These are phyloP conservation scores for Bombylius major DNA, from an alignment of 2,888 invertebrate genomes.

Conservation along the genomic window DNA sequence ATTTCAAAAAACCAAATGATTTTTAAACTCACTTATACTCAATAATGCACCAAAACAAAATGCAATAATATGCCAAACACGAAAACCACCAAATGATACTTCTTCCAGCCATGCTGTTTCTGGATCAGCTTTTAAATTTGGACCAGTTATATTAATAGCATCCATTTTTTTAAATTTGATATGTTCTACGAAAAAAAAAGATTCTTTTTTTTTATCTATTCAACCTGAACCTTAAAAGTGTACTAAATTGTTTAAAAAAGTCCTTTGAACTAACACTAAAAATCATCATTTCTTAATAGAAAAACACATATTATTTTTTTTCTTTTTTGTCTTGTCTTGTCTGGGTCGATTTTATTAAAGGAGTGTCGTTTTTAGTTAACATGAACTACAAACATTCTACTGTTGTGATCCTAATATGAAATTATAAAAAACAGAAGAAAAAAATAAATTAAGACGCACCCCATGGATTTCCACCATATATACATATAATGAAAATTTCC, in stretches of 20 bases:
- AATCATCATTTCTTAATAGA: no score
- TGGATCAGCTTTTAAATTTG: conserved; percentile 24
- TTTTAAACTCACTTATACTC: conserved; percentile 42
- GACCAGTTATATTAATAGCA: conserved; percentile 15
- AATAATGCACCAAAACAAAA: conserved; percentile 51
- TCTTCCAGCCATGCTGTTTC: conserved; percentile 63
- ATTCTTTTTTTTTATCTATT: no score
- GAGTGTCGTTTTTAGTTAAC: conserved; percentile 13
- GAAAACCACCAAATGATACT: conserved; percentile 51
- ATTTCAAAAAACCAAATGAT: neutral
- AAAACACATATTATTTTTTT: no score
- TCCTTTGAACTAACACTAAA: no score
- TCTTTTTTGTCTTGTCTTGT: neutral
- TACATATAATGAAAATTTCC: neutral
- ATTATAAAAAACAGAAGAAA: no score
- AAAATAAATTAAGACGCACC: neutral
- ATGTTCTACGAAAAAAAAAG: neutral
- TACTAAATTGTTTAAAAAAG: no score
- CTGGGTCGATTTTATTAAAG: conserved; percentile 17
- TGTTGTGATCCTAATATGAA: no score
- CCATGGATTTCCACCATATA: neutral
- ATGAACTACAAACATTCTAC: no score
- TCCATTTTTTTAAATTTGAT: neutral
- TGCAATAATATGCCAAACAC: conserved; percentile 73
- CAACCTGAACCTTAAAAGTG: no score